Conservation (phyloP, 2,113 vertebrate genomes). For the Lipophrys pholis region DNA sequence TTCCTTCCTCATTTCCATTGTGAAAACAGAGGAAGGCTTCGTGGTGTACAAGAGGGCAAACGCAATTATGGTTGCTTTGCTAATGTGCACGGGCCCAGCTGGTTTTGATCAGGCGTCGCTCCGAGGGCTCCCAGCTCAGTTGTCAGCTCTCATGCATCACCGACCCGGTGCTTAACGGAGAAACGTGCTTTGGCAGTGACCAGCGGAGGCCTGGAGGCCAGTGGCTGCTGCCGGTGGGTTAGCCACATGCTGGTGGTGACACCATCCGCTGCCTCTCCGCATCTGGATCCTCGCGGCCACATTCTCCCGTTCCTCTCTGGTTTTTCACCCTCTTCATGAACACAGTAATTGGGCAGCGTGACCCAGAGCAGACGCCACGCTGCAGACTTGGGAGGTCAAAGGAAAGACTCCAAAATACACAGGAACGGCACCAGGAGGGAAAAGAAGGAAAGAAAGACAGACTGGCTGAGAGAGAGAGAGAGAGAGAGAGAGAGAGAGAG, state of each 20-base stretch:
- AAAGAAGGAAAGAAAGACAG: slow-evolving; percentile 14
- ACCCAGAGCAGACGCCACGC: slow-evolving; percentile 68
- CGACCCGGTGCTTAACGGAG: slow-evolving; percentile 65
- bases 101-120: slow-evolving; percentile 76
- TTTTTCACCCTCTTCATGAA: slow-evolving; percentile 68
- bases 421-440: slow-evolving; percentile 9
- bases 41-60: slow-evolving; percentile 75
- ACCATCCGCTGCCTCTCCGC: slow-evolving; percentile 54
- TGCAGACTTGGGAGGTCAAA: slow-evolving; percentile 69
- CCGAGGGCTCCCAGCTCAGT: slow-evolving; percentile 63
- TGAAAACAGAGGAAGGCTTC: slow-evolving; percentile 51
- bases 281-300: slow-evolving; percentile 65
- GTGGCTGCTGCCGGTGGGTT: slow-evolving; percentile 59
- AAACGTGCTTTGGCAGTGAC: slow-evolving; percentile 79
- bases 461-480: not conserved
- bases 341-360: slow-evolving; percentile 64
- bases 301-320: slow-evolving; percentile 64
- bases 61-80: slow-evolving; percentile 77
- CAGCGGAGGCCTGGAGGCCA: slow-evolving; percentile 65
- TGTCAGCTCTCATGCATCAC: slow-evolving; percentile 84
- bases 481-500: too few species aligned
- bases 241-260: slow-evolving; percentile 64
- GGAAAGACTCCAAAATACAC: slow-evolving; percentile 58
- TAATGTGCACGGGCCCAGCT: slow-evolving; percentile 80
- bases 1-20: slow-evolving; percentile 29